A percentile compares a stretch with the other conserved stretches of the same genome.
Conservation (phyloP, 2,888 invertebrate genomes). For the Heliothis peltigera region DNA sequence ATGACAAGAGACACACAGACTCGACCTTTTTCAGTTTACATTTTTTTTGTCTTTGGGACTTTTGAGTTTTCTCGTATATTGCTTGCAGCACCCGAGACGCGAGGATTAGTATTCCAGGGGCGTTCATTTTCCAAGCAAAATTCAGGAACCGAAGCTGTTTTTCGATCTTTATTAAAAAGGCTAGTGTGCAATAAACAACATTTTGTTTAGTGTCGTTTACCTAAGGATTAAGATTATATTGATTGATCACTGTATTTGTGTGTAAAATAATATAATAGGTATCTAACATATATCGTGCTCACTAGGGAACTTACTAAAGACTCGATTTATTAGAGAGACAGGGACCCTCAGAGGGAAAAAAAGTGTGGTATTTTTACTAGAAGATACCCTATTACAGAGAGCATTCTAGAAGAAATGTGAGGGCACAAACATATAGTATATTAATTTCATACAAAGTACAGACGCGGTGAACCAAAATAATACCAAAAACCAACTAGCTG, state of each 20-base stretch:
- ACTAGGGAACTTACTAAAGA: not conserved
- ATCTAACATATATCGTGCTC: not conserved
- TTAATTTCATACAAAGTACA: constrained; percentile 3
- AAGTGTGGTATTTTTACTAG: too few relatives aligned
- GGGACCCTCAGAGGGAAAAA: too few relatives aligned
- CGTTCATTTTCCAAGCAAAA: constrained; percentile 51
- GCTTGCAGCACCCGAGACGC: constrained; percentile 30
- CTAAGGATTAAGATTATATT: constrained; percentile 8
- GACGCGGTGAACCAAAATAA: constrained; percentile 13
- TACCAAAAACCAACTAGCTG: constrained; percentile 13
- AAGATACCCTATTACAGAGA: not conserved
- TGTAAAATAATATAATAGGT: too few relatives aligned
- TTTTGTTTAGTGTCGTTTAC: constrained; percentile 17
- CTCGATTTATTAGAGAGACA: too few relatives aligned
- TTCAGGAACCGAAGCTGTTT: constrained; percentile 43
- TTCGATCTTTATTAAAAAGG: constrained; percentile 50
- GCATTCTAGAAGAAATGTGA: not conserved
- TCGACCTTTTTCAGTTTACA: not conserved
- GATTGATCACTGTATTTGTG: not conserved
- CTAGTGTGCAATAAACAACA: constrained; percentile 35
- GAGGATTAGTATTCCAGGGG: constrained; percentile 55
- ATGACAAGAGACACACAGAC: too few relatives aligned
- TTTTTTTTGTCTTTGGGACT: not conserved
- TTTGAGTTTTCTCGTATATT: not conserved
- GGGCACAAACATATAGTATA: not conserved